These are phyloP conservation scores for Acronicta alni DNA, from an alignment of 2,888 invertebrate species.

Conservation along the genomic window DNA sequence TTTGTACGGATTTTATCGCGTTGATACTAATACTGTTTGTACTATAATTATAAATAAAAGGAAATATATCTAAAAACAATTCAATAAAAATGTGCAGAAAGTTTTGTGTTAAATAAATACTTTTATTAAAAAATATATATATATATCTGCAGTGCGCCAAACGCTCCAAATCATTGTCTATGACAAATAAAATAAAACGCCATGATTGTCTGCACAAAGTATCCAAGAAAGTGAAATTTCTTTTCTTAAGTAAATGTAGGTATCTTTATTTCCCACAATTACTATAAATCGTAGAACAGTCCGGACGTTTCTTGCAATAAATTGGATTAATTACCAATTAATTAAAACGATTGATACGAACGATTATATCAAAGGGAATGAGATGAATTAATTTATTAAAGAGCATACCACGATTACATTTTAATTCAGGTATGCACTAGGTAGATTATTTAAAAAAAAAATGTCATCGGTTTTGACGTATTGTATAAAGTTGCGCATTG, in stretches of 20 bases:
- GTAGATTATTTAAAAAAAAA: neutral
- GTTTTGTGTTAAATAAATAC: too few species aligned
- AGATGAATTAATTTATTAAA: constrained; percentile 2
- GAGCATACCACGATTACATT: neutral
- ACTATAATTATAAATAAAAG: too few species aligned
- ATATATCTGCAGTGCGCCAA: too few species aligned
- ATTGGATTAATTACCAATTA: constrained; percentile 32
- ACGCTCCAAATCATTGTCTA: too few species aligned
- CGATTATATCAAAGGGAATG: constrained; percentile 9
- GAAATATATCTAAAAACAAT: too few species aligned
- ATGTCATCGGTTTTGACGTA: too few species aligned
- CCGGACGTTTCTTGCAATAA: constrained; percentile 17
- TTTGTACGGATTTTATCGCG: too few species aligned
- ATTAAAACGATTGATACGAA: constrained; percentile 17
- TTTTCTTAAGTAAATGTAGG: neutral
- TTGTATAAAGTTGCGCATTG: too few species aligned
- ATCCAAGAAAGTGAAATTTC: constrained; percentile 6
- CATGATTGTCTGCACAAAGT: constrained; percentile 12
- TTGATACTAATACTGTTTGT: too few species aligned
- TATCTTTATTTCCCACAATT: constrained; percentile 23
- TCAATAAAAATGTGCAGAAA: too few species aligned
- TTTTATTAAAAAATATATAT: too few species aligned
- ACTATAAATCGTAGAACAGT: constrained; percentile 25
- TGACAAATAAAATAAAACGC: too few species aligned
- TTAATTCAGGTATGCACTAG: neutral